A percentile compares a stretch with the other conserved stretches of the same genome.
Evolutionary conservation across 2,888 invertebrate species (phyloP).

Genomic region (Margaritifera margaritifera): DNA sequence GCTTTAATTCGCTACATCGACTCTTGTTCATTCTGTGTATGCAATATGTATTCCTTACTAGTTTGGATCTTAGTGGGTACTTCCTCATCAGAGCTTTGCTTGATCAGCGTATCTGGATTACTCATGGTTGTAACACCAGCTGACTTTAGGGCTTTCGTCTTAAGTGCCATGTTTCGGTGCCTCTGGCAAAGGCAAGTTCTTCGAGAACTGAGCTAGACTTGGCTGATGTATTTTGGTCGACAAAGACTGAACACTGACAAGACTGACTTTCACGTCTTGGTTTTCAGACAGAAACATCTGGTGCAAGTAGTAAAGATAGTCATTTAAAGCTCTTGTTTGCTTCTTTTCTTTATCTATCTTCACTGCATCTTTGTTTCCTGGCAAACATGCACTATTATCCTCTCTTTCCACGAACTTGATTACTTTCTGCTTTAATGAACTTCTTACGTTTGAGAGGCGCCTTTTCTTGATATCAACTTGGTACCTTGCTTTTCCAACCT

Average conservation of each 20-base stretch:
- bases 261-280: slow-evolving; percentile 17
- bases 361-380: slow-evolving; percentile 17
- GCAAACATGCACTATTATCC: not conserved
- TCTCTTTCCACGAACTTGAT: too few relatives aligned
- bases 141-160: slow-evolving; percentile 13
- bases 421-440: too few relatives aligned
- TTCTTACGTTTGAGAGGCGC: too few relatives aligned
- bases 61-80: not conserved
- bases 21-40: slow-evolving; percentile 21
- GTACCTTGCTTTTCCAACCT: too few relatives aligned
- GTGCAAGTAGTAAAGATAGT: slow-evolving; percentile 23
- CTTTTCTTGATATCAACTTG: too few relatives aligned
- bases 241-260: slow-evolving; percentile 23
- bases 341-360: slow-evolving; percentile 10
- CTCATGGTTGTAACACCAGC: slow-evolving; percentile 12
- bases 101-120: slow-evolving; percentile 17
- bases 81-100: slow-evolving; percentile 5
- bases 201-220: slow-evolving; percentile 11
- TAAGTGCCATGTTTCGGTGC: slow-evolving; percentile 30
- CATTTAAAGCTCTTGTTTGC: slow-evolving; percentile 19
- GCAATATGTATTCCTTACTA: slow-evolving; percentile 5
- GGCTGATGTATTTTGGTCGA: slow-evolving; percentile 20
- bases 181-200: slow-evolving; percentile 26
- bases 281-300: slow-evolving; percentile 27
- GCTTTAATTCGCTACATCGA: slow-evolving; percentile 18